Conservation (phyloP, 2,888 invertebrate genomes). For the Subacronicta megacephala region DNA sequence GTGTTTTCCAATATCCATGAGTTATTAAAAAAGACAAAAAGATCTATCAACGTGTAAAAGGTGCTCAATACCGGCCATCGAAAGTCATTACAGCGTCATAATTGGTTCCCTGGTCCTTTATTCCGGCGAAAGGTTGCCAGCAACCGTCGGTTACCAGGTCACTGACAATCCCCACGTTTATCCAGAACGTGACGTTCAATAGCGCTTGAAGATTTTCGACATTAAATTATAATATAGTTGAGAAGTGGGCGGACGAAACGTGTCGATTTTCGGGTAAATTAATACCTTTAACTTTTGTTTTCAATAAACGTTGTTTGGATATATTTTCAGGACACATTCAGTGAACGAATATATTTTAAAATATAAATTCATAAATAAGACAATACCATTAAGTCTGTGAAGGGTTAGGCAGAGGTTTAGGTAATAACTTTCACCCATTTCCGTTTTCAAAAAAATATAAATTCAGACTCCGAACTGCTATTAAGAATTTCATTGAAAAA, state of each 20-base stretch:
- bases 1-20: too few relatives aligned
- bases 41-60: background rate
- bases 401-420: too few relatives aligned
- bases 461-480: too few relatives aligned
- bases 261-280: background rate
- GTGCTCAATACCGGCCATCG: background rate
- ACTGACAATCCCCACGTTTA: constrained; percentile 22
- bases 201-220: constrained; percentile 35
- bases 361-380: too few relatives aligned
- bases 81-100: constrained; percentile 38
- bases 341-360: too few relatives aligned
- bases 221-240: constrained; percentile 39
- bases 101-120: constrained; percentile 40
- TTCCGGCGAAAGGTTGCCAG: constrained; percentile 14
- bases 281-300: constrained; percentile 17
- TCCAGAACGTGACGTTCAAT: constrained; percentile 48
- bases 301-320: background rate
- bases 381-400: too few relatives aligned
- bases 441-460: too few relatives aligned
- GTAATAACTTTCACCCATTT: too few relatives aligned
- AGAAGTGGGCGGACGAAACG: constrained; percentile 9
- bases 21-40: constrained; percentile 18
- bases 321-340: background rate
- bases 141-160: constrained; percentile 31
- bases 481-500: too few relatives aligned